Conservation (phyloP, 2,888 invertebrate species). For the Philopedon plagiatum region DNA sequence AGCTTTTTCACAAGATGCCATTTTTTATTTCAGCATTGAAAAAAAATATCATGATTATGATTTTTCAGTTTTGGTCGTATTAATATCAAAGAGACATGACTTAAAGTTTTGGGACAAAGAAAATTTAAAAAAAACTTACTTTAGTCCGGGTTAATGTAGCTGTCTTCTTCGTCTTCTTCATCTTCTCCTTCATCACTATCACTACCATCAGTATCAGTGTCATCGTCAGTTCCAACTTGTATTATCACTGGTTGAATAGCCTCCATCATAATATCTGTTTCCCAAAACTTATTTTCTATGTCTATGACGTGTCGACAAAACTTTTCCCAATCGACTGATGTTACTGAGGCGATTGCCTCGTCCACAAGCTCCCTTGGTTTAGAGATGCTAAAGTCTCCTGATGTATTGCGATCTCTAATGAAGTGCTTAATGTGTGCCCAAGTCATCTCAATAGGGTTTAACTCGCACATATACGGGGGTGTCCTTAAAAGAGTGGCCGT, state of each 20-base stretch:
- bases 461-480: slow-evolving; percentile 19
- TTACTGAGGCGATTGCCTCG: background rate
- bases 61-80: too few relatives aligned
- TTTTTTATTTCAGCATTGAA: too few relatives aligned
- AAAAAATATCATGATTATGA: too few relatives aligned
- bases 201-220: too few relatives aligned
- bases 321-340: slow-evolving; percentile 10
- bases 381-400: background rate
- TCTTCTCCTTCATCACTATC: too few relatives aligned
- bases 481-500: slow-evolving; percentile 10
- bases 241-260: slow-evolving; percentile 4
- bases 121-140: too few relatives aligned
- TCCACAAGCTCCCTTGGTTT: background rate
- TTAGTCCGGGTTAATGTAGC: too few relatives aligned
- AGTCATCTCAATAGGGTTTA: slow-evolving; percentile 22
- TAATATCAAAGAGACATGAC: too few relatives aligned
- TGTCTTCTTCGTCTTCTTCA: too few relatives aligned
- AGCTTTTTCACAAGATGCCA: too few relatives aligned
- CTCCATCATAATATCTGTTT: slow-evolving; percentile 9
- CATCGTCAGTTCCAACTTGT: background rate
- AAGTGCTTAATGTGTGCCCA: slow-evolving; percentile 19
- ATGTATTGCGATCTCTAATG: slow-evolving; percentile 17
- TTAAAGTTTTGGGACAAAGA: too few relatives aligned
- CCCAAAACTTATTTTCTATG: slow-evolving; percentile 20
- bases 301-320: background rate